A percentile compares a stretch with the other conserved stretches of the same genome.
phyloP scores from a whole-genome alignment of 2,113 vertebrate genomes.

The Opisthocomus hoazin region DNA sequence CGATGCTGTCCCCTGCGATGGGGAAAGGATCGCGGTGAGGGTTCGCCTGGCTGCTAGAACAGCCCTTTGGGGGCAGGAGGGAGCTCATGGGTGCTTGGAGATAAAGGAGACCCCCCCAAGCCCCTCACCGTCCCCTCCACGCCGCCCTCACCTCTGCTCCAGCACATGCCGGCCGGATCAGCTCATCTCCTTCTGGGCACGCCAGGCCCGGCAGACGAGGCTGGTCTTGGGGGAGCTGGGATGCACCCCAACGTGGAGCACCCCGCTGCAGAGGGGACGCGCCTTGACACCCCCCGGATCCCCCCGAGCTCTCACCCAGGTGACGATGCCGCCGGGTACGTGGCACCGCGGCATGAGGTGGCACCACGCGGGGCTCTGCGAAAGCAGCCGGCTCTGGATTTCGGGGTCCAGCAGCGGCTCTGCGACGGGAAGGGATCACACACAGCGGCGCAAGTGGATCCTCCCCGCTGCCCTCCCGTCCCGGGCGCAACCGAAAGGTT shows the following conservation, averaged over 20 bases:
- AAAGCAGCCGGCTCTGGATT: background rate
- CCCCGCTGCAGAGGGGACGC: background rate
- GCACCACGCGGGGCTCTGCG: background rate
- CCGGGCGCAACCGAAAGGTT: fast-evolving
- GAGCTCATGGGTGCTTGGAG: background rate
- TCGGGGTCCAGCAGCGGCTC: background rate
- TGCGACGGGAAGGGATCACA: background rate
- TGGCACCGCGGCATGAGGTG: background rate
- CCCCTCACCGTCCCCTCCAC: no score
- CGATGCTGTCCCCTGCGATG: no score
- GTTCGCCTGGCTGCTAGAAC: background rate
- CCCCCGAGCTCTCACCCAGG: background rate
- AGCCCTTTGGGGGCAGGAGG: background rate
- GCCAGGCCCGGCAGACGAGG: no score
- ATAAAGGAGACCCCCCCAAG: background rate
- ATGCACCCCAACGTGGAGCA: background rate
- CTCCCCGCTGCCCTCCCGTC: background rate
- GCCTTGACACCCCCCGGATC: background rate
- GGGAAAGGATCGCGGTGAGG: no score
- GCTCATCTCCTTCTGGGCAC: background rate
- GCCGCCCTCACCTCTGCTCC: background rate
- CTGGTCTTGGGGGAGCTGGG: background rate
- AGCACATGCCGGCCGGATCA: background rate
- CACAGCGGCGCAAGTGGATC: fast-evolving
- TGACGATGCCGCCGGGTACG: background rate